Base-by-base conservation (phyloP, 2,888 invertebrate genomes). In the Nemotelus pantherinus region DNA sequence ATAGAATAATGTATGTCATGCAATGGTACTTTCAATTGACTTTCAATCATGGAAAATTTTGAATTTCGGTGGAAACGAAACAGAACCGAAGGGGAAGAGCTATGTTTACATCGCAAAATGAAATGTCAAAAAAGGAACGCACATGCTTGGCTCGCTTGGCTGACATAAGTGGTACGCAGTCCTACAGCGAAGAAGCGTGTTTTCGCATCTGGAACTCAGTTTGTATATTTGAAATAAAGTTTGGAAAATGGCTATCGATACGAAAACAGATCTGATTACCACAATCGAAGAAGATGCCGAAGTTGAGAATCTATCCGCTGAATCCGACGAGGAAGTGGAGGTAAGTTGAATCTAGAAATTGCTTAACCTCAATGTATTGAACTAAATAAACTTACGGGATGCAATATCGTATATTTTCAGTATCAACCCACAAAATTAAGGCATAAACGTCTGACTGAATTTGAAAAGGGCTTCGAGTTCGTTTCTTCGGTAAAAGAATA, bases 241-340 rank as follows among this genome's bases (percentile, higher is more conserved):
- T 25, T 25, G 25, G 25, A 80, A 81, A 81, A 84, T 85, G 84
- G 83, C 82, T 70, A 81, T 82, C 6, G 58, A 47, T 4, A 85
- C 82, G 58, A 84, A 81, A 71, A 68, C 84, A 53, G 93, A 93
- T 81, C 88, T 95, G 81, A 93, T 96, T 77, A 91, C 91, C 87
- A 96, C 96, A 0, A 96, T 97, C 78, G 90, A 92, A 57, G 96
- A 96, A 79, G 93, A 93, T 81, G 93, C 94, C 76, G 93, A 94
- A 84, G 92, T 96, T 0, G 92, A 93, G 82, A 89, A 95, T 88
- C 92, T 91, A 80, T 94, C 94, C 0, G 93, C 94, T 83, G 92
- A 93, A 85, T 95, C 95, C 0, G 94, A 95, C 83, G 91, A 90
- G 78, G 95, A 95, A 90, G 88, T 93, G 44, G 94, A 94, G 86